phyloP scores from a whole-genome alignment of 2,888 invertebrate genomes.

The Griposia aprilina region DNA sequence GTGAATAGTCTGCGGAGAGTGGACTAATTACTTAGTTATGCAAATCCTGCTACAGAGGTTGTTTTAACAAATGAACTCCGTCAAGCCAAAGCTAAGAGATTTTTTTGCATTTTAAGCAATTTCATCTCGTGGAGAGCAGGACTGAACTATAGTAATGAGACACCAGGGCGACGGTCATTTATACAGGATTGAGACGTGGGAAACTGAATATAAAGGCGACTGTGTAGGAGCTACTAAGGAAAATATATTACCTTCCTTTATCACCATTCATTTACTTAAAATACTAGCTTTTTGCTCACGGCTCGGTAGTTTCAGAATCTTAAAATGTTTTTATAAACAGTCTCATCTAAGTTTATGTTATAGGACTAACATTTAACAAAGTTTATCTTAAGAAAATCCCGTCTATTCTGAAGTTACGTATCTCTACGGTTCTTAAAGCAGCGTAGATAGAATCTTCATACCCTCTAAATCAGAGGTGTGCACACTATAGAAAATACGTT shows the following conservation, averaged over 20 bases:
- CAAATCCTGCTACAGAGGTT: conserved; percentile 71
- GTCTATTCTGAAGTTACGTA: conserved; percentile 36
- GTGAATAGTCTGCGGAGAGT: conserved; percentile 62
- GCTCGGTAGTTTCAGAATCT: conserved; percentile 22
- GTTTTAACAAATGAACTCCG: conserved; percentile 72
- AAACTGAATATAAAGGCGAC: conserved; percentile 48
- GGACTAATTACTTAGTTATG: conserved; percentile 76
- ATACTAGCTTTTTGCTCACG: conserved; percentile 25
- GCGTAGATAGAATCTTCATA: conserved; percentile 44
- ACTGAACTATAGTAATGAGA: conserved; percentile 58
- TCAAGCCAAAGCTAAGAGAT: conserved; percentile 37
- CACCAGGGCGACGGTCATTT: conserved; percentile 60
- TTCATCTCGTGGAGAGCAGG: conserved; percentile 47
- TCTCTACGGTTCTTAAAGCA: conserved; percentile 36
- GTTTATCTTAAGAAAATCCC: conserved; percentile 38
- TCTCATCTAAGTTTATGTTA: conserved; percentile 42
- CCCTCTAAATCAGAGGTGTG: conserved; percentile 53
- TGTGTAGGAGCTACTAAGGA: conserved; percentile 38
- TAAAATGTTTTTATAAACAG: conserved; percentile 34
- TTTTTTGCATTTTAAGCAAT: conserved; percentile 59
- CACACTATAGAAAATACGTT: conserved; percentile 45
- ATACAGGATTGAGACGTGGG: conserved; percentile 62
- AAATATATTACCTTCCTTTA: conserved; percentile 55
- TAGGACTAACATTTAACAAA: conserved; percentile 34
- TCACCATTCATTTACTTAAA: conserved; percentile 51